Percentiles rank a stretch among this genome's conserved stretches.
Evolutionary conservation across 2,113 vertebrate genomes (phyloP).

Genomic region (Bufo gargarizans): DNA sequence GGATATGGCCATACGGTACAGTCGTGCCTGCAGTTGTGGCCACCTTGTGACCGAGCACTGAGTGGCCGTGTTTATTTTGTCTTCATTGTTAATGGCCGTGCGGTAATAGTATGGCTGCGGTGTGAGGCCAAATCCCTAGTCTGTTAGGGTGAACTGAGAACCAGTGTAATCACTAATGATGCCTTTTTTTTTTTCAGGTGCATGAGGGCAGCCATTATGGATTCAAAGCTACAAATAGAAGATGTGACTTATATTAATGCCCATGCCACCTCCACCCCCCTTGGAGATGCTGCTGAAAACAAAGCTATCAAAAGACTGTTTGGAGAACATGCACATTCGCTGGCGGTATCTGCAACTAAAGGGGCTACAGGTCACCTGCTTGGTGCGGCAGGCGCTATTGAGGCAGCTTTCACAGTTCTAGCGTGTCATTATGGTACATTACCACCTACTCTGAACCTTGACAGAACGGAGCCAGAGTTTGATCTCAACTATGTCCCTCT

Average conservation of each 20-base stretch:
- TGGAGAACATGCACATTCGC: slow-evolving; percentile 65
- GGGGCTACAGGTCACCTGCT: slow-evolving; percentile 93
- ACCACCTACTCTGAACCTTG: slow-evolving; percentile 91
- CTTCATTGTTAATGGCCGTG: too few relatives aligned
- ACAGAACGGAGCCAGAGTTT: slow-evolving; percentile 87
- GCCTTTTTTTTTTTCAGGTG: slow-evolving; percentile 73
- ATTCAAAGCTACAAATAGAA: slow-evolving; percentile 76
- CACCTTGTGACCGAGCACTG: too few relatives aligned
- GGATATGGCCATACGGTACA: too few relatives aligned
- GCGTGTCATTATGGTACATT: slow-evolving; percentile 86
- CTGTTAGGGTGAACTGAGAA: too few relatives aligned
- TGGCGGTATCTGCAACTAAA: slow-evolving; percentile 94
- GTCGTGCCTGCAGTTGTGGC: too few relatives aligned
- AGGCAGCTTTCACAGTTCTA: slow-evolving; percentile 88
- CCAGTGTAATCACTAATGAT: background rate
- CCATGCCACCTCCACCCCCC: slow-evolving; percentile 92
- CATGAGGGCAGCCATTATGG: slow-evolving; percentile 89
- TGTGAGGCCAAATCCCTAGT: too few relatives aligned
- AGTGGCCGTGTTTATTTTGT: too few relatives aligned
- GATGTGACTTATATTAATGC: slow-evolving; percentile 91
- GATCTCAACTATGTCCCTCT: slow-evolving; percentile 91
- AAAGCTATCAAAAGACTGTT: slow-evolving; percentile 90
- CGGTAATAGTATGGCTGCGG: too few relatives aligned
- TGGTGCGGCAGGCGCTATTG: slow-evolving; percentile 90
- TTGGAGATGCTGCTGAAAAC: slow-evolving; percentile 96